Percentiles rank a stretch among this genome's conserved stretches.
phyloP scores from a whole-genome alignment of 2,113 vertebrate genomes.

The Suricata suricatta region DNA sequence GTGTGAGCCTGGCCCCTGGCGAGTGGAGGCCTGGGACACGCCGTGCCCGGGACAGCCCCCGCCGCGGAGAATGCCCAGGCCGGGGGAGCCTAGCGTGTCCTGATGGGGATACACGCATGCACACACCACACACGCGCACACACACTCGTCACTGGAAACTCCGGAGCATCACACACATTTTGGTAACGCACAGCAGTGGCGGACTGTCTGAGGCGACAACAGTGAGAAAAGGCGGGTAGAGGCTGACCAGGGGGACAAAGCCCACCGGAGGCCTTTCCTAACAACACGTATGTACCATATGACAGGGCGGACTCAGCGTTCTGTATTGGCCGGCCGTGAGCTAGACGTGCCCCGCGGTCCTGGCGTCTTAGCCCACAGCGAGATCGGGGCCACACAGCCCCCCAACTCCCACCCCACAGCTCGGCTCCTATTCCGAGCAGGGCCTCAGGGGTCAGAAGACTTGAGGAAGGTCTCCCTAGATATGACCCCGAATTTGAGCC shows the following conservation, averaged over 20 bases:
- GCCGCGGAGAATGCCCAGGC: accelerated
- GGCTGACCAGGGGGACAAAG: too few relatives aligned
- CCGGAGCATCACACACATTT: background rate
- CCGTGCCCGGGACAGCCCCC: accelerated
- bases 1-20: background rate
- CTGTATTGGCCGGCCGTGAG: background rate
- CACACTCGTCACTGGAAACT: background rate
- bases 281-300: accelerated
- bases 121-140: accelerated
- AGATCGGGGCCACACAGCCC: background rate
- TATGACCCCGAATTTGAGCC: background rate
- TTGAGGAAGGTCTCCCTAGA: background rate
- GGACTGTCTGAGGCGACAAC: accelerated
- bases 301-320: background rate
- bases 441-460: background rate
- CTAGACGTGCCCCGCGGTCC: background rate
- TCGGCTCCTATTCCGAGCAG: background rate
- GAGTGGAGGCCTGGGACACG: background rate
- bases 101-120: accelerated
- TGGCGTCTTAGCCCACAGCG: background rate
- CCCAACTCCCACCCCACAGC: background rate
- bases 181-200: background rate
- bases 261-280: background rate
- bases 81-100: background rate
- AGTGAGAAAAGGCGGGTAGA: too few relatives aligned